Percentiles rank a stretch among this genome's conserved stretches.
phyloP scores from a whole-genome alignment of 2,888 invertebrate genomes.

The Cynaeus angustus region DNA sequence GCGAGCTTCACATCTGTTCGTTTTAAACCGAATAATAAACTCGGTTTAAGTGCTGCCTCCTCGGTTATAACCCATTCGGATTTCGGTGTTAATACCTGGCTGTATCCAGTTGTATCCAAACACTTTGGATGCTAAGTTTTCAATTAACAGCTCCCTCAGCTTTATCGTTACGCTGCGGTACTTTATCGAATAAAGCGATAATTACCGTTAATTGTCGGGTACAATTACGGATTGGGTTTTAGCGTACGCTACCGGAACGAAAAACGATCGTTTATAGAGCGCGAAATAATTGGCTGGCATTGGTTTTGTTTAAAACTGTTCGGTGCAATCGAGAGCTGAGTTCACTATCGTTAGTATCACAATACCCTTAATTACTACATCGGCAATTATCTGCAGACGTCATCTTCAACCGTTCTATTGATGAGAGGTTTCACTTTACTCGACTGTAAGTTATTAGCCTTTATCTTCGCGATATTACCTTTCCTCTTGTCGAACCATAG shows the following conservation, averaged over 20 bases:
- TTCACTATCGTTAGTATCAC: slow-evolving; percentile 38
- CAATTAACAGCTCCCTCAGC: slow-evolving; percentile 40
- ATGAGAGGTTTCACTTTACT: slow-evolving; percentile 43
- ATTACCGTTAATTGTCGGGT: slow-evolving; percentile 46
- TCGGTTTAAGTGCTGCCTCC: slow-evolving; percentile 18
- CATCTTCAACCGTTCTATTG: slow-evolving; percentile 47
- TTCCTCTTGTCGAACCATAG: slow-evolving; percentile 1
- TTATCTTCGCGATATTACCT: slow-evolving; percentile 43
- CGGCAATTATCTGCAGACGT: slow-evolving; percentile 53
- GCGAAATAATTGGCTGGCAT: slow-evolving; percentile 42
- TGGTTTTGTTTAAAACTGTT: slow-evolving; percentile 48
- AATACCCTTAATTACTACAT: slow-evolving; percentile 52
- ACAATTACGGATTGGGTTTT: slow-evolving; percentile 45
- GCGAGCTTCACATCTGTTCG: neutral
- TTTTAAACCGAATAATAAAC: slow-evolving; percentile 25
- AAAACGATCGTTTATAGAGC: slow-evolving; percentile 42
- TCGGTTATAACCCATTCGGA: slow-evolving; percentile 27
- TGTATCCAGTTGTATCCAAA: slow-evolving; percentile 20
- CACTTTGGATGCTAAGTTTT: slow-evolving; percentile 41
- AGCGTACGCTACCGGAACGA: slow-evolving; percentile 41
- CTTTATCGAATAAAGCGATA: slow-evolving; percentile 45
- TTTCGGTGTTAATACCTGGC: slow-evolving; percentile 30
- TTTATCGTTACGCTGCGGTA: slow-evolving; percentile 35
- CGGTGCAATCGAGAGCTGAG: slow-evolving; percentile 21
- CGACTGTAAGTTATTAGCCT: slow-evolving; percentile 43